Evolutionary conservation across 64 coral and sea anemone genomes (phyloP), one percentile per base, ranked within the genome.

Genomic region (Stichodactyla helianthus): DNA sequence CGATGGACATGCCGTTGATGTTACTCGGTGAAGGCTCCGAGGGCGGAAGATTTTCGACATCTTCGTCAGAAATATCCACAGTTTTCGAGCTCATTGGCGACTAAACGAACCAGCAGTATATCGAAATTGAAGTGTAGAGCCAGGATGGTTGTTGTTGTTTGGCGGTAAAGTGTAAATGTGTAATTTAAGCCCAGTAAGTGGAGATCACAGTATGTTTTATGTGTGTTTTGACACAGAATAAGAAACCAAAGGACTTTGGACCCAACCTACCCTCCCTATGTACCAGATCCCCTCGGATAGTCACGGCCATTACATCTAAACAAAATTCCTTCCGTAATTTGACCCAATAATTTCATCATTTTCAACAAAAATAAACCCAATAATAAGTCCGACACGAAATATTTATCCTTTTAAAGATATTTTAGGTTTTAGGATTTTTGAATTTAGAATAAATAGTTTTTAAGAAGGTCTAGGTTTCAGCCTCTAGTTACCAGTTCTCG

Each of bases 1-100:
- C 19, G 53, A 20, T 51, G 14, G 83, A 51, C 11, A 27, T 19
- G 79, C 63, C 63, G 50, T 35, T 52, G 50, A 0, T 8, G 78
- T 54, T 54, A 15, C 54, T 81, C 53, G 52, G n/a, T 23, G 20
- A 52, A 52, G 31, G 6, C 27, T 26, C 7, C 50, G 78, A 81
- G 78, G 78, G 78, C 78, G 78, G 78, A 53, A 5, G 50, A 53
- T 81, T 81, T 81, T 81, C 51, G 78, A 53, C 78, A 81, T 81
- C 10, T 81, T 81, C 12, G 4, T 81, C 78, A 54, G 78, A 15
- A 54, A 81, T 52, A 81, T 52, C 15, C 31, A 19, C 78, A 54
- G 50, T 81, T 52, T 52, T 52, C 78, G 78, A 81, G 52, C 78
- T 81, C 78, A 81, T 81, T 54, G 78, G 78, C 78, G 19, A 6